phyloP scores from a whole-genome alignment of 1,140 invertebrate genomes.

The Aricia agestis region DNA sequence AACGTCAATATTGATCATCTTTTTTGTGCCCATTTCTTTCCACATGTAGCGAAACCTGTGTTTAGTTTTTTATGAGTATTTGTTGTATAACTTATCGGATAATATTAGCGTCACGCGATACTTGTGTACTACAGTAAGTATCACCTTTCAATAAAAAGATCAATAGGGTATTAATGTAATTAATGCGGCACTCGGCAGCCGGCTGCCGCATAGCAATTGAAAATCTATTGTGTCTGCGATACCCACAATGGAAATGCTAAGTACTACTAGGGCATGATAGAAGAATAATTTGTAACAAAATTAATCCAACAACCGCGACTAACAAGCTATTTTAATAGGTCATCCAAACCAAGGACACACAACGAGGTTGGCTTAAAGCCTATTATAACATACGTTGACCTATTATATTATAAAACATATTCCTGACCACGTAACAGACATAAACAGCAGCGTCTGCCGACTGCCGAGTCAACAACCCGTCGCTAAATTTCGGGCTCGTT shows the following conservation, averaged over 20 bases:
- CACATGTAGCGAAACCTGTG: not conserved
- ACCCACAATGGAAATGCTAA: too few relatives aligned
- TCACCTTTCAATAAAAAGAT: not conserved
- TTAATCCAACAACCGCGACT: too few relatives aligned
- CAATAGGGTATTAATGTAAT: too few relatives aligned
- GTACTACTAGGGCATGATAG: too few relatives aligned
- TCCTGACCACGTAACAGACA: not conserved
- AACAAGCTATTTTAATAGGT: too few relatives aligned
- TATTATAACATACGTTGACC: not conserved
- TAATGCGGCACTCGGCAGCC: too few relatives aligned
- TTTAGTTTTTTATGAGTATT: not conserved
- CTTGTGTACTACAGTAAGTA: not conserved
- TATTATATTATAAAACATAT: not conserved
- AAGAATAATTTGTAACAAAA: too few relatives aligned
- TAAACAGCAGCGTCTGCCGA: not conserved
- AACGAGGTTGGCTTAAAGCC: too few relatives aligned
- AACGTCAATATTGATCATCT: not conserved
- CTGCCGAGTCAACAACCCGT: not conserved
- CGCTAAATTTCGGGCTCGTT: conserved; percentile 4
- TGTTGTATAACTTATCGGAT: not conserved
- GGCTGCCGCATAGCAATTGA: too few relatives aligned
- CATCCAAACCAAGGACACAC: too few relatives aligned
- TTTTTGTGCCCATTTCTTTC: not conserved
- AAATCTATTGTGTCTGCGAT: too few relatives aligned
- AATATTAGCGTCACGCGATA: not conserved